Conservation (phyloP, 2,113 vertebrate species). For the Catharus fuscescens region DNA sequence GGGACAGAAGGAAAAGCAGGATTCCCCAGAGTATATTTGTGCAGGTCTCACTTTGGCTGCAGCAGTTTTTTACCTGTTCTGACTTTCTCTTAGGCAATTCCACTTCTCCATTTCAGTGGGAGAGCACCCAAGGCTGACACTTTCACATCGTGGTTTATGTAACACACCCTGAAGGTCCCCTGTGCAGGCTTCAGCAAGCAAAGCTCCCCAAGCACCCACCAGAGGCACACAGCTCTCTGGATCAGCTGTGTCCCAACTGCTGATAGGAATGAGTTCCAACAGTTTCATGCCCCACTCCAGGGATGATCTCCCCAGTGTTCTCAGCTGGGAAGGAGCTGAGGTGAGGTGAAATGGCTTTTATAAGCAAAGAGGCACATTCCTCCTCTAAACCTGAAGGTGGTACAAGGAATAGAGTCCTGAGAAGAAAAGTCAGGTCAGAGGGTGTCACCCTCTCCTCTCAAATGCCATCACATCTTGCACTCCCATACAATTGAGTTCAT, state of each 20-base stretch:
- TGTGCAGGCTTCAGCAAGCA: not conserved
- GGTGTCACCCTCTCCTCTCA: not conserved
- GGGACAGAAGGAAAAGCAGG: not conserved
- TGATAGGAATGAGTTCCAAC: not conserved
- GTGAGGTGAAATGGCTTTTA: not conserved
- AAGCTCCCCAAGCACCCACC: not conserved
- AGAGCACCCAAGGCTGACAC: not conserved
- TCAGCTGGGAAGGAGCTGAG: not conserved
- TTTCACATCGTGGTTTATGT: rapidly evolving
- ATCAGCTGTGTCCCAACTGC: not conserved
- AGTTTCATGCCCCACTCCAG: not conserved
- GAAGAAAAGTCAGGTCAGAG: not conserved
- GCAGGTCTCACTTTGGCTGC: not conserved
- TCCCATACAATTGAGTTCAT: not conserved
- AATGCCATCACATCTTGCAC: not conserved
- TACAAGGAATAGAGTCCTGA: not conserved
- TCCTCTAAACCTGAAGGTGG: not conserved
- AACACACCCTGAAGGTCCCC: rapidly evolving
- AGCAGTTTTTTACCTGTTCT: not conserved
- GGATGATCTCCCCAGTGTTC: not conserved
- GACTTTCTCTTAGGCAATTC: not conserved
- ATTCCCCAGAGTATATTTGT: not conserved
- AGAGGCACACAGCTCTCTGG: not conserved
- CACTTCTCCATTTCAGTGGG: not conserved
- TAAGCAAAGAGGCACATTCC: rapidly evolving